Evolutionary conservation across 2,113 vertebrate species (phyloP).

Genomic region (Pygoscelis adeliae): DNA sequence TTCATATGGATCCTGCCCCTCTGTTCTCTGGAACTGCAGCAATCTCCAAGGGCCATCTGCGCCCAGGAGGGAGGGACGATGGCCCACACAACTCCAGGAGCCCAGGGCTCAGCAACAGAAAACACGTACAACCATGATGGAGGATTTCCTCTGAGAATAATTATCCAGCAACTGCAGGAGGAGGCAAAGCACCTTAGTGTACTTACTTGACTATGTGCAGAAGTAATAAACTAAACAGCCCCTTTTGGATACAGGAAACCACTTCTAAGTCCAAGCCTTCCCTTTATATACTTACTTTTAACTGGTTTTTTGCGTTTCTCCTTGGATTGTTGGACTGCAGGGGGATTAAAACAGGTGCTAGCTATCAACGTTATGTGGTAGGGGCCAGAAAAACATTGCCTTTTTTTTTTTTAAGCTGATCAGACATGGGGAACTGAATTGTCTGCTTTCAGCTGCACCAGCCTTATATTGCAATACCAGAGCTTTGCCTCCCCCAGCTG

Average conservation of each 20-base stretch:
- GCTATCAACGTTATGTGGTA: neutral
- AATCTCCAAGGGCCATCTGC: neutral
- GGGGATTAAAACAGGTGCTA: neutral
- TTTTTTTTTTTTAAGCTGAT: neutral
- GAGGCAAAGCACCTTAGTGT: neutral
- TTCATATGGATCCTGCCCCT: neutral
- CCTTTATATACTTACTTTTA: neutral
- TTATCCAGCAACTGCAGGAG: neutral
- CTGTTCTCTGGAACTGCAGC: neutral
- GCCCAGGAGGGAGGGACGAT: neutral
- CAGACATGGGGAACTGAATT: neutral
- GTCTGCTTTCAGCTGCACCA: neutral
- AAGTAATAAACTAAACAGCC: neutral
- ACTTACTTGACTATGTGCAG: neutral
- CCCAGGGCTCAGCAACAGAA: neutral
- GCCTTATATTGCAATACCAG: neutral
- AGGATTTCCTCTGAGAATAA: neutral
- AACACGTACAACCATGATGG: neutral
- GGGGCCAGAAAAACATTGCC: neutral
- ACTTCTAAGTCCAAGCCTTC: neutral
- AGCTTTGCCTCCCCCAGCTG: neutral
- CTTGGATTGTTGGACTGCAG: neutral
- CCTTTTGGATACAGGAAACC: neutral
- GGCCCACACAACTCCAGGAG: neutral
- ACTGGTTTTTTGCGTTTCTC: neutral